These are phyloP conservation scores for Macrocentrus cingulum DNA, from an alignment of 1,140 invertebrate genomes.

Conservation along the genomic window DNA sequence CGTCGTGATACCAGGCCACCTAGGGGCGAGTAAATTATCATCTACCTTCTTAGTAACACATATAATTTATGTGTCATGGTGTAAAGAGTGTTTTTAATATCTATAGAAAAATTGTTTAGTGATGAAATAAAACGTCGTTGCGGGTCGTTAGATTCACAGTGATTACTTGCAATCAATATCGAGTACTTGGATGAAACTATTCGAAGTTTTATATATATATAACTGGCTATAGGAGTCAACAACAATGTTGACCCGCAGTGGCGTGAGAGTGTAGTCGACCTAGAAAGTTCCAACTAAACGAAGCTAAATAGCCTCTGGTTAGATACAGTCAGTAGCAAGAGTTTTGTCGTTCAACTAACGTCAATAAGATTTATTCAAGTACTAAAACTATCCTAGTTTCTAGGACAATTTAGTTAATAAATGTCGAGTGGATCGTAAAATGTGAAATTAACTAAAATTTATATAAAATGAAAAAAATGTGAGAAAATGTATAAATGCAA, in stretches of 20 bases:
- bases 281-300: constrained; percentile 48
- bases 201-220: too few species aligned
- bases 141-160: neutral
- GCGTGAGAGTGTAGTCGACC: constrained; percentile 45
- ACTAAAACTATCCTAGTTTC: constrained; percentile 44
- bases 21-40: constrained; percentile 59
- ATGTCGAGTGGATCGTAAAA: constrained; percentile 33
- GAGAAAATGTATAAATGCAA: neutral
- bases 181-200: too few species aligned
- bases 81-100: constrained; percentile 46
- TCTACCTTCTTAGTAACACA: constrained; percentile 55
- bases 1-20: constrained; percentile 53
- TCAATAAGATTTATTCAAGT: constrained; percentile 46
- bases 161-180: neutral
- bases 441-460: too few species aligned
- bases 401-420: constrained; percentile 40
- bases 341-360: constrained; percentile 45
- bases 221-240: neutral
- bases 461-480: neutral
- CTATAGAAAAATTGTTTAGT: constrained; percentile 16
- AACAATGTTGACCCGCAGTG: constrained; percentile 34
- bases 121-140: neutral
- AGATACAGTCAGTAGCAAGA: constrained; percentile 50
- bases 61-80: constrained; percentile 37
- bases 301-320: constrained; percentile 44